Conservation (phyloP, 2,113 vertebrate genomes). For the Pionites leucogaster region DNA sequence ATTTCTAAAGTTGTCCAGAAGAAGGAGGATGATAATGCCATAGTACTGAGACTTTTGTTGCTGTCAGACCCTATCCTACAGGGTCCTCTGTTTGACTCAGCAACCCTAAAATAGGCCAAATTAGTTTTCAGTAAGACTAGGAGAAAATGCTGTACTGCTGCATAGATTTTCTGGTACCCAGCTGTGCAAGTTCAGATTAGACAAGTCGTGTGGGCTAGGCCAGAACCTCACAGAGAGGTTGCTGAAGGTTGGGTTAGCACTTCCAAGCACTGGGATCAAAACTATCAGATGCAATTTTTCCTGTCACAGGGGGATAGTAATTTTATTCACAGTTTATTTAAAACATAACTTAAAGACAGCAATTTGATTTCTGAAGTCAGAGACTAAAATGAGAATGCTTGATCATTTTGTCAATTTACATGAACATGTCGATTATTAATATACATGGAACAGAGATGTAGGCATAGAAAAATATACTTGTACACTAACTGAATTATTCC, state of each 20-base stretch:
- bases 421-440: constrained; percentile 24
- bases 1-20: neutral
- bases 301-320: neutral
- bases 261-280: neutral
- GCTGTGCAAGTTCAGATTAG: neutral
- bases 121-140: neutral
- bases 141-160: neutral
- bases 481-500: constrained; percentile 21
- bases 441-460: neutral
- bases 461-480: constrained; percentile 27
- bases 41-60: neutral
- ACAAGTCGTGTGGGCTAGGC: neutral
- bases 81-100: neutral
- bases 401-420: constrained; percentile 41
- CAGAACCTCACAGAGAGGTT: neutral
- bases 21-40: neutral
- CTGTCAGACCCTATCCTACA: neutral
- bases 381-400: neutral
- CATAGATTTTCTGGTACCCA: neutral
- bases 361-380: neutral
- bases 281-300: neutral
- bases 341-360: neutral
- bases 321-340: constrained; percentile 41
- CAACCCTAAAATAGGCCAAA: neutral
- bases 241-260: neutral